These are phyloP conservation scores for Chironomus striatipennis DNA, from an alignment of 1,140 invertebrate genomes.

Conservation along the genomic window DNA sequence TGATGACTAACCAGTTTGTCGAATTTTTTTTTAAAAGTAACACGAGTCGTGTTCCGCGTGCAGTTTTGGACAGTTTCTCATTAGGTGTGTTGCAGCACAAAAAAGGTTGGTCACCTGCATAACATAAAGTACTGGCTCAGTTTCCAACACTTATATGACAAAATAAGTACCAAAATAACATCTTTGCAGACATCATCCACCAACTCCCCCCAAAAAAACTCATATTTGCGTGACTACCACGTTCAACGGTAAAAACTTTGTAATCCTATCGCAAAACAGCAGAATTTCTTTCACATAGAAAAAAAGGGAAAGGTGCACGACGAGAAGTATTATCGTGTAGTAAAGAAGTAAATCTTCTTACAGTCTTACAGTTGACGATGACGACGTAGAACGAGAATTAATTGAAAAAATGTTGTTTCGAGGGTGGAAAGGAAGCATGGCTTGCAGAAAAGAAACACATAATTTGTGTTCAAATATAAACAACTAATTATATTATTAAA, in stretches of 20 bases:
- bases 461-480: constrained; percentile 1
- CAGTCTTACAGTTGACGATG: neutral
- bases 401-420: neutral
- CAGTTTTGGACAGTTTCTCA: too few relatives aligned
- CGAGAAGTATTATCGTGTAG: neutral
- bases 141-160: too few relatives aligned
- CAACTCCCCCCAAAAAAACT: neutral
- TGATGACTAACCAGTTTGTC: too few relatives aligned
- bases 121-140: too few relatives aligned
- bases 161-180: too few relatives aligned
- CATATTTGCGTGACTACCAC: constrained; percentile 5
- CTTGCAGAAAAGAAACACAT: neutral
- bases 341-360: constrained; percentile 14
- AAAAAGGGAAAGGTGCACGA: constrained; percentile 5
- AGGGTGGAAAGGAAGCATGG: neutral
- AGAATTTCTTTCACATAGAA: neutral
- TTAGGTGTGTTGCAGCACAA: too few relatives aligned
- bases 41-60: too few relatives aligned
- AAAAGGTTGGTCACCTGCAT: too few relatives aligned
- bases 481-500: constrained; percentile 15
- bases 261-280: constrained; percentile 3
- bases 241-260: constrained; percentile 2
- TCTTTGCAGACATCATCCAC: too few relatives aligned
- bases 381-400: neutral
- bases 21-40: too few relatives aligned